Conservation (phyloP, 2,113 vertebrate species). For the Scalopus aquaticus region DNA sequence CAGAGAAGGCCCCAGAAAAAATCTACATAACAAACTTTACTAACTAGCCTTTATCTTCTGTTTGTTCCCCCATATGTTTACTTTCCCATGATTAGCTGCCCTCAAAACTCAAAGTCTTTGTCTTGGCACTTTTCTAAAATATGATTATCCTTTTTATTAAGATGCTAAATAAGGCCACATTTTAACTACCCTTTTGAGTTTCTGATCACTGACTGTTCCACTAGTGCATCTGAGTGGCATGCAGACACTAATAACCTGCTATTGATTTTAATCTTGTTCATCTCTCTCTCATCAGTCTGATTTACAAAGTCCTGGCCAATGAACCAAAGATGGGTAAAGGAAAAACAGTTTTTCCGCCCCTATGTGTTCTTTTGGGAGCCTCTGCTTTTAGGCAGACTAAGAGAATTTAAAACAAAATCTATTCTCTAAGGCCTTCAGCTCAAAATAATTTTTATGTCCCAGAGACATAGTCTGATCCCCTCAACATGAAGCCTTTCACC, state of each 20-base stretch:
- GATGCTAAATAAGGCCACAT: neutral
- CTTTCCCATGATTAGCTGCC: neutral
- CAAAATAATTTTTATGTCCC: neutral
- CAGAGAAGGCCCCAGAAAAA: neutral
- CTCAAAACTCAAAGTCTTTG: neutral
- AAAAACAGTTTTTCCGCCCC: neutral
- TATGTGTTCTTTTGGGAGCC: neutral
- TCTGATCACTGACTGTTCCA: neutral
- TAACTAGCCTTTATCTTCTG: neutral
- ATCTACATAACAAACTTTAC: neutral
- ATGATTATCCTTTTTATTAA: neutral
- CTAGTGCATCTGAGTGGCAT: neutral
- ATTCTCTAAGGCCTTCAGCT: neutral
- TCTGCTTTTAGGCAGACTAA: neutral
- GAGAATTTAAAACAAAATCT: neutral
- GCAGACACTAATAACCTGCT: neutral
- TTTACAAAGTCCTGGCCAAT: neutral
- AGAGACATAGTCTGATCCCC: neutral
- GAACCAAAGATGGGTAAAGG: neutral
- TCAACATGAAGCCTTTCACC: neutral
- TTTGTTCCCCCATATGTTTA: neutral
- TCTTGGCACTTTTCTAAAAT: neutral
- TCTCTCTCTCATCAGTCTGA: neutral
- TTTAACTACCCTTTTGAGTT: neutral
- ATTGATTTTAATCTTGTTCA: neutral